These are phyloP conservation scores for Neolamprologus ventralis DNA, from an alignment of 2,113 vertebrate species.

Conservation along the genomic window DNA sequence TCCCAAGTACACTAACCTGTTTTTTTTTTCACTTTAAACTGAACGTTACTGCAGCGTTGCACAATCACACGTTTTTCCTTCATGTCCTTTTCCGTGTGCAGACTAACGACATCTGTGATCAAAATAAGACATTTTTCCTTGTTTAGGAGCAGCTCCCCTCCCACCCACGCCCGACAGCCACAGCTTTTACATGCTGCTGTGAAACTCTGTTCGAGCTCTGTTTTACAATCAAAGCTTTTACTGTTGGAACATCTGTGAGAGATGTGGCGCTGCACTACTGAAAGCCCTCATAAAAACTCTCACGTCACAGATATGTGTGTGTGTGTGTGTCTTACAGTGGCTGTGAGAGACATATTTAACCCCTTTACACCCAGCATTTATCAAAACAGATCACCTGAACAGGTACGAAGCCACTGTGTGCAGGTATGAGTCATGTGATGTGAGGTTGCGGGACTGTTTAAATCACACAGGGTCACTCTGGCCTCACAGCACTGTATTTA, in stretches of 20 bases:
- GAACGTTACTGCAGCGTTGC: neutral
- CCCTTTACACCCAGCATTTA: neutral
- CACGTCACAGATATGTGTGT: neutral
- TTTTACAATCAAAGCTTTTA: neutral
- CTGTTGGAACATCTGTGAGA: neutral
- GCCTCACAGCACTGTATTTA: conserved; percentile 14
- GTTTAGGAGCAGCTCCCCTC: neutral
- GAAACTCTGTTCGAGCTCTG: neutral
- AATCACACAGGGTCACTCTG: conserved; percentile 11
- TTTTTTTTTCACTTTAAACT: neutral
- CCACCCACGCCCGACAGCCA: neutral
- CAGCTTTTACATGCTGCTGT: neutral
- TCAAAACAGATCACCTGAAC: neutral
- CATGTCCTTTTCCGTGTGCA: neutral
- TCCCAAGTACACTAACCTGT: neutral
- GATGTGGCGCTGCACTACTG: neutral
- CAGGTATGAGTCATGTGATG: neutral
- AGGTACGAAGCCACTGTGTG: neutral
- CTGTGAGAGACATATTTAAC: neutral
- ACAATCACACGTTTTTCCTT: neutral
- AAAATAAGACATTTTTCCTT: neutral
- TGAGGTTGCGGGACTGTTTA: neutral
- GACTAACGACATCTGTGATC: neutral
- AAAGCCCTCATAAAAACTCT: neutral
- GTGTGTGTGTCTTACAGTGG: neutral